These are phyloP conservation scores for Drosophila sulfurigaster DNA, from an alignment of 1,140 invertebrate species.

Conservation along the genomic window DNA sequence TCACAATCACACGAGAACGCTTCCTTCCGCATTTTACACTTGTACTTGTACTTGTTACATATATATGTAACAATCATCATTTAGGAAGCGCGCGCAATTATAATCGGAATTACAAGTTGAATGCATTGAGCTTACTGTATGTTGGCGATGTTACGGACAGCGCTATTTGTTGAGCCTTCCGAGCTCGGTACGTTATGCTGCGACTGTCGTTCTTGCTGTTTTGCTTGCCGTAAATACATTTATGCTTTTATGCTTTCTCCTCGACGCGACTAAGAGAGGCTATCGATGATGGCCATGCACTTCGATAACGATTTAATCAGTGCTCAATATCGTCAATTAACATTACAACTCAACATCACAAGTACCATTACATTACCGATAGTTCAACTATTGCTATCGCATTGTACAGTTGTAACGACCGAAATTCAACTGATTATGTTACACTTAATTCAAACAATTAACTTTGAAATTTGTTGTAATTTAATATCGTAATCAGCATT, in stretches of 20 bases:
- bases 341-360: neutral
- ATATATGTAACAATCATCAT: neutral
- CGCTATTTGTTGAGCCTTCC: neutral
- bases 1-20: slow-evolving; percentile 7
- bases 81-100: slow-evolving; percentile 41
- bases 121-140: slow-evolving; percentile 22
- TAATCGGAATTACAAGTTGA: slow-evolving; percentile 7
- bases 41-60: neutral
- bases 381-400: neutral
- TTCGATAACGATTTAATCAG: slow-evolving; percentile 13
- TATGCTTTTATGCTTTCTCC: slow-evolving; percentile 47
- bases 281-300: slow-evolving; percentile 18
- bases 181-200: slow-evolving; percentile 26
- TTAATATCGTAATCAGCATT: neutral
- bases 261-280: neutral
- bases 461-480: neutral
- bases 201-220: slow-evolving; percentile 22
- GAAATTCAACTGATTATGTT: neutral
- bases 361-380: neutral
- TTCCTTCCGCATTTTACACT: slow-evolving; percentile 15
- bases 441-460: neutral
- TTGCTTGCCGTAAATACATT: slow-evolving; percentile 45
- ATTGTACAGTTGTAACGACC: neutral
- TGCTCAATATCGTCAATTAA: slow-evolving; percentile 12
- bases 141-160: neutral